phyloP scores from a whole-genome alignment of 2,888 invertebrate genomes.

The Tenthredo amoena region DNA sequence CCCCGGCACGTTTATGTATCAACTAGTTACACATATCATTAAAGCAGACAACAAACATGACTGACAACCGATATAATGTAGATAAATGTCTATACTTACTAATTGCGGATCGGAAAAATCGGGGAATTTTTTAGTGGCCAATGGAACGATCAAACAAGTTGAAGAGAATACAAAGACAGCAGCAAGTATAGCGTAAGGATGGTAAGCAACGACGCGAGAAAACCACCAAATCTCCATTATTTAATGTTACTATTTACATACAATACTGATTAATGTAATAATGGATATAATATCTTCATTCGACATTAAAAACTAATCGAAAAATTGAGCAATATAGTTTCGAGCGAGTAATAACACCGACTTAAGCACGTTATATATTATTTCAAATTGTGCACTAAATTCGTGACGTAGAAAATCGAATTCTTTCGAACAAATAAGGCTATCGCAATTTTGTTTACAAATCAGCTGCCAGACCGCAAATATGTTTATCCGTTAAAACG shows the following conservation, averaged over 20 bases:
- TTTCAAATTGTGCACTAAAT: slow-evolving; percentile 9
- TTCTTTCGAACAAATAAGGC: not conserved
- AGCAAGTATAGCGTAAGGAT: slow-evolving; percentile 84
- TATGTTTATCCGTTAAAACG: slow-evolving; percentile 4
- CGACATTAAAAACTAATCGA: not conserved
- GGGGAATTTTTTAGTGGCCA: slow-evolving; percentile 84
- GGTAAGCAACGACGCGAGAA: slow-evolving; percentile 84
- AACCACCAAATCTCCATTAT: slow-evolving; percentile 79
- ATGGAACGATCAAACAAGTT: slow-evolving; percentile 84
- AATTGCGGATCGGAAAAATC: slow-evolving; percentile 93
- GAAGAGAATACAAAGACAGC: slow-evolving; percentile 83
- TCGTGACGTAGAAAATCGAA: not conserved
- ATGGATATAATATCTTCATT: not conserved
- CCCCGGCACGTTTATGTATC: not conserved
- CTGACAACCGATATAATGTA: not conserved
- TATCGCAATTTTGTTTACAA: slow-evolving; percentile 10
- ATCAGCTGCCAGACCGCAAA: not conserved
- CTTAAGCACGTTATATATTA: not conserved
- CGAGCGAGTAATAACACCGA: not conserved
- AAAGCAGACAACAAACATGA: not conserved
- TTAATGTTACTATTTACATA: not conserved
- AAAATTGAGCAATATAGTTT: slow-evolving; percentile 34
- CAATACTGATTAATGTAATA: not conserved
- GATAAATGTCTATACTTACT: slow-evolving; percentile 78
- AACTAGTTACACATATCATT: not conserved